Conservation (phyloP, 2,888 invertebrate species). For the Drosophila lacicola region DNA sequence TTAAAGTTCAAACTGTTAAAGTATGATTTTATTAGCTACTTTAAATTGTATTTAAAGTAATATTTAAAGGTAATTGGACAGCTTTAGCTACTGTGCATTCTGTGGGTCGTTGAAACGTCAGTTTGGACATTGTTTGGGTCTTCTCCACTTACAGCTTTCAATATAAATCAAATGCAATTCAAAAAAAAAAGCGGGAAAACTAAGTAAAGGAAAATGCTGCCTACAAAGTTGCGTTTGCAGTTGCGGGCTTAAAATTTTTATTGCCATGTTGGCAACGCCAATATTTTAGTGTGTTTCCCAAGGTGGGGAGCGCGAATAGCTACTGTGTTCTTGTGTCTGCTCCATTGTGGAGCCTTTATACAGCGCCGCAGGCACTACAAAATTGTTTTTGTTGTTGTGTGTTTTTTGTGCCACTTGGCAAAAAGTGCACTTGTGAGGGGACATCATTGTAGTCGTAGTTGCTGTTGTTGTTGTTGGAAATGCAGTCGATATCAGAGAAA, state of each 20-base stretch:
- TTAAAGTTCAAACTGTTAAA: not conserved
- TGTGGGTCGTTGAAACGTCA: slow-evolving; percentile 9
- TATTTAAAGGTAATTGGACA: slow-evolving; percentile 34
- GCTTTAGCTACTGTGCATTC: slow-evolving; percentile 18
- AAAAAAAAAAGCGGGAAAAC: not conserved
- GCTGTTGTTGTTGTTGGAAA: slow-evolving; percentile 1
- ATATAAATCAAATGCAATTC: slow-evolving; percentile 39
- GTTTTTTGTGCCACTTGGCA: slow-evolving; percentile 8
- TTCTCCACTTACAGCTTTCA: slow-evolving; percentile 27
- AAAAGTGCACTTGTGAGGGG: slow-evolving; percentile 43
- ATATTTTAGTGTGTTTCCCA: not conserved
- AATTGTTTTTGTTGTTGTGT: slow-evolving; percentile 17
- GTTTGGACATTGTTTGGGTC: slow-evolving; percentile 14
- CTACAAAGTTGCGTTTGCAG: slow-evolving; percentile 53
- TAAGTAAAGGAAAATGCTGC: slow-evolving; percentile 10
- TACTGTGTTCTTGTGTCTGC: slow-evolving; percentile 15
- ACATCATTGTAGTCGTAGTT: slow-evolving; percentile 17
- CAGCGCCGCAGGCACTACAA: slow-evolving; percentile 17
- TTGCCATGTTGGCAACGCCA: slow-evolving; percentile 20
- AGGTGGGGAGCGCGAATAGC: not conserved
- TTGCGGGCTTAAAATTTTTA: slow-evolving; percentile 38
- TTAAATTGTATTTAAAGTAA: not conserved
- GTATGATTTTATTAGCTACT: not conserved
- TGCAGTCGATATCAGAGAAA: slow-evolving; percentile 7
- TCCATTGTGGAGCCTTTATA: slow-evolving; percentile 17